phyloP scores from a whole-genome alignment of 1,140 invertebrate genomes.

The Dendroctonus valens region DNA sequence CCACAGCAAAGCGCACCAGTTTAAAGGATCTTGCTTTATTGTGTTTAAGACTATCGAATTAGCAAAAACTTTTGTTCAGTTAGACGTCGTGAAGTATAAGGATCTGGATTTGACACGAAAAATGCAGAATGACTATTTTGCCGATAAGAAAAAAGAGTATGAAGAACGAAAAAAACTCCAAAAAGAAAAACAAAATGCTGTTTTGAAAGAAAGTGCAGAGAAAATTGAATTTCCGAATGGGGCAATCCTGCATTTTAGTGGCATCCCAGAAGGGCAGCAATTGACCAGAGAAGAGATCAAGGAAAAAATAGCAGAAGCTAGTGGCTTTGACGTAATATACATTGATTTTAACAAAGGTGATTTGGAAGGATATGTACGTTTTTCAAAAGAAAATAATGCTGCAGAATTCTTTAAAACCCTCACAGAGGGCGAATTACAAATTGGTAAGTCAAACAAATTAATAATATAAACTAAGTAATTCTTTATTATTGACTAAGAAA shows the following conservation, averaged over 20 bases:
- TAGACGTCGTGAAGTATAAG: conserved; percentile 68
- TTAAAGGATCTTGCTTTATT: conserved; percentile 89
- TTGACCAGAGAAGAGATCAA: conserved; percentile 70
- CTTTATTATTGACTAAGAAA: no score
- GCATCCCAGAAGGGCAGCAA: conserved; percentile 56
- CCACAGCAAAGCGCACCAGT: conserved; percentile 60
- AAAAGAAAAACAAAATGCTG: conserved; percentile 55
- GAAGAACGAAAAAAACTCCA: conserved; percentile 59
- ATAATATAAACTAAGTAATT: conserved; percentile 1
- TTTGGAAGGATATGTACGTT: conserved; percentile 67
- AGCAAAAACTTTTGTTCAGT: conserved; percentile 63
- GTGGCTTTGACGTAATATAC: conserved; percentile 64
- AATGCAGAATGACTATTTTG: conserved; percentile 71
- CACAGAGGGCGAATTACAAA: conserved; percentile 58
- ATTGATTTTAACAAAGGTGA: conserved; percentile 75
- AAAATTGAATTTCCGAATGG: conserved; percentile 62
- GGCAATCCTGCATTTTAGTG: conserved; percentile 66
- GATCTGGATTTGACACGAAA: conserved; percentile 68
- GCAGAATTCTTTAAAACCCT: conserved; percentile 64
- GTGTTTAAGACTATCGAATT: conserved; percentile 76
- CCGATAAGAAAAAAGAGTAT: conserved; percentile 67
- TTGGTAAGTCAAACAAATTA: conserved; percentile 46
- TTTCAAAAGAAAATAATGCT: conserved; percentile 68
- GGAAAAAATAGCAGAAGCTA: conserved; percentile 61
- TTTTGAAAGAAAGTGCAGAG: conserved; percentile 43